Conservation (phyloP, 2,888 invertebrate species). For the Heliconius cydno region DNA sequence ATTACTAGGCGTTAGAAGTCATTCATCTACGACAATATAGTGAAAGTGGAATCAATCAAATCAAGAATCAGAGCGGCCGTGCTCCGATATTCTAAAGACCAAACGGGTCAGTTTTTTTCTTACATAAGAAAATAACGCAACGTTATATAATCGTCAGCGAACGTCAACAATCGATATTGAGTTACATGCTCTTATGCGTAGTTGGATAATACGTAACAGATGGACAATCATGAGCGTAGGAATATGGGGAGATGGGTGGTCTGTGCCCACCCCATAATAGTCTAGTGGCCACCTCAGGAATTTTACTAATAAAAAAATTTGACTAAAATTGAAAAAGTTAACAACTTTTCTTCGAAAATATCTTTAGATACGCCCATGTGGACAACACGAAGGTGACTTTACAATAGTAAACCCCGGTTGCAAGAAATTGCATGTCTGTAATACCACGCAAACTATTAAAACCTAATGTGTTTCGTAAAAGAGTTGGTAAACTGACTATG, state of each 20-base stretch:
- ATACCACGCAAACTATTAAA: constrained; percentile 41
- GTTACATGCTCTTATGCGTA: constrained; percentile 52
- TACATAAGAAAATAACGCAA: constrained; percentile 56
- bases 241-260: too few species aligned
- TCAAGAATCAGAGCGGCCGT: constrained; percentile 48
- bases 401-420: constrained; percentile 38
- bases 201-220: constrained; percentile 52
- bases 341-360: too few species aligned
- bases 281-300: too few species aligned
- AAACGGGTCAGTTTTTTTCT: constrained; percentile 58
- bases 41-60: constrained; percentile 59
- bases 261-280: too few species aligned
- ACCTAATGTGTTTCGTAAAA: constrained; percentile 38
- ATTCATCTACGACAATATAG: constrained; percentile 43
- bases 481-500: constrained; percentile 31
- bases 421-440: constrained; percentile 45
- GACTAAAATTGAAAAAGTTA: too few species aligned
- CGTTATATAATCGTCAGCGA: constrained; percentile 57
- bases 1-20: constrained; percentile 6
- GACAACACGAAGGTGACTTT: constrained; percentile 30
- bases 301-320: too few species aligned
- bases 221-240: constrained; percentile 27
- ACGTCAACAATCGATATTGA: constrained; percentile 53
- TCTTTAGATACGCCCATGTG: too few species aligned
- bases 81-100: constrained; percentile 52